Evolutionary conservation across 2,888 invertebrate species (phyloP), one percentile per base, ranked within the genome.

Genomic region (Ptychoptera albimana): DNA sequence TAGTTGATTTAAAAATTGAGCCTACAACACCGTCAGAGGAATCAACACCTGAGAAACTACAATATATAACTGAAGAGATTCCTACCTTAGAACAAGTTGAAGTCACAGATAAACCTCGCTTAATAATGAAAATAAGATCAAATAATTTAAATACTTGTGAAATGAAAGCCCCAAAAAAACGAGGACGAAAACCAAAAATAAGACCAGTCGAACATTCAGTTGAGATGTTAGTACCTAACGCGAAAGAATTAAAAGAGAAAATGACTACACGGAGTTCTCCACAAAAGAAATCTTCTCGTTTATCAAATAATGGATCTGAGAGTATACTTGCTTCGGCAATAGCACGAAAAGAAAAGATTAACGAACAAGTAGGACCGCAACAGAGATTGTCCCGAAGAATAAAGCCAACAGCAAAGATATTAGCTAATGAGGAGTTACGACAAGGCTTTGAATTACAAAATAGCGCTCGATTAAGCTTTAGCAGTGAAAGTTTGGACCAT

Each of bases 321-420:
- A 77, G 79, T 41, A 72, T 80, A 30, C 60, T 82, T 15, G 77
- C 80, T 49, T 76, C 73, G 60, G 80, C 81, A 9, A 81, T 81
- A 53, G 79, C 79, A 1, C 68, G 79, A 11, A 82, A 82, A 57
- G 79, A 81, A 57, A 81, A 80, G 52, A 75, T 75, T 1, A 79
- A 77, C 53, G 74, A 74, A 52, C 71, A 72, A 52, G 56, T 66
- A 5, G 55, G 51, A 37, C 61, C 67, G 50, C 60, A 63, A n/a
- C 61, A 72, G 53, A 62, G 73, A 43, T 60, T 71, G 14, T 66
- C 69, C 44, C 67, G 78, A 5, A 69, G 75, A 44, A 72, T 79
- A 43, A 79, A 79, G 56, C 77, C 78, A 8, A 79, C 79, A 3
- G 71, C 74, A 8, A 79, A 79, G 59, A 72, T 78, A 39, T 61